Conservation (phyloP, 2,888 invertebrate species). For the Synanthedon andrenaeformis region DNA sequence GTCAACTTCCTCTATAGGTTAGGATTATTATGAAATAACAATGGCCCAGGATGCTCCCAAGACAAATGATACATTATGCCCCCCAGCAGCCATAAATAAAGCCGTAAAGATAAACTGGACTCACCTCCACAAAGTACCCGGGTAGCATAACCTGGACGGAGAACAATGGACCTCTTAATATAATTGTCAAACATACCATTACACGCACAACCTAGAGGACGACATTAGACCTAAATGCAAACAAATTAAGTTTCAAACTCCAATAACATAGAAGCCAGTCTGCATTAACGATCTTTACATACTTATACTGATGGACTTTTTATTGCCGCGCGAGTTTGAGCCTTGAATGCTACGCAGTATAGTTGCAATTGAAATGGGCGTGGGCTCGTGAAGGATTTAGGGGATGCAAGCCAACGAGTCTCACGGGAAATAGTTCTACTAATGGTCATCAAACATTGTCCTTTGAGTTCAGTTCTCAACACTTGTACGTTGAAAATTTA, state of each 20-base stretch:
- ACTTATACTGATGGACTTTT: neutral
- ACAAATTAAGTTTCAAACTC: neutral
- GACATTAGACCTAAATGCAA: neutral
- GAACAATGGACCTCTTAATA: conserved; percentile 1
- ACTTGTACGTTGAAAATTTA: neutral
- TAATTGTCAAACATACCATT: conserved; percentile 2
- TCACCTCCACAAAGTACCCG: neutral
- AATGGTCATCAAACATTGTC: neutral
- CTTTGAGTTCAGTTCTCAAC: neutral
- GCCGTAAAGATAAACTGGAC: neutral
- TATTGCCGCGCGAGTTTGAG: neutral
- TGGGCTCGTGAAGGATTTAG: neutral
- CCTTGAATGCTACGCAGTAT: neutral
- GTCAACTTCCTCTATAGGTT: too few relatives aligned
- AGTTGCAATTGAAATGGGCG: neutral
- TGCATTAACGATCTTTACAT: neutral
- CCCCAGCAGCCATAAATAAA: neutral
- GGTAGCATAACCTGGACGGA: neutral
- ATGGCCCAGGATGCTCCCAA: neutral
- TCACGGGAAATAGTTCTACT: neutral
- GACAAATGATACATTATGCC: neutral
- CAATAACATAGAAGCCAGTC: neutral
- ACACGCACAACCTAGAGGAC: neutral
- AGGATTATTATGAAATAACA: neutral
- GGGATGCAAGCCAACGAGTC: neutral